Evolutionary conservation across 2,113 vertebrate species (phyloP).

Genomic region (Hyaena hyaena): DNA sequence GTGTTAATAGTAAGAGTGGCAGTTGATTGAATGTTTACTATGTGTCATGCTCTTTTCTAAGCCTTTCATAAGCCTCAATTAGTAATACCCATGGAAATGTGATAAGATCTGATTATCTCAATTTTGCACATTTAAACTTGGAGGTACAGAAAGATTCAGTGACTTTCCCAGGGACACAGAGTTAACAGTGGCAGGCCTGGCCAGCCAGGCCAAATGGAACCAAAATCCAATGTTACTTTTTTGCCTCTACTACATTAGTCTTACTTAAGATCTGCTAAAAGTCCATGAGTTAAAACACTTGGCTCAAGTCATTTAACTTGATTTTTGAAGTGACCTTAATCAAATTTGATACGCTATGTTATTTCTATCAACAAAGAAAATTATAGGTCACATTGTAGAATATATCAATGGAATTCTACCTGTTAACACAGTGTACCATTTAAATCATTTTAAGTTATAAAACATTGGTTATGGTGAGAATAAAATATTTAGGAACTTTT

Average conservation of each 20-base stretch:
- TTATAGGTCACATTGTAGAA: neutral
- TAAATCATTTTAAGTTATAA: slow-evolving; percentile 66
- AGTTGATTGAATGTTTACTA: neutral
- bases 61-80: neutral
- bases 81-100: neutral
- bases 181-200: neutral
- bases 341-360: neutral
- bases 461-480: slow-evolving; percentile 58
- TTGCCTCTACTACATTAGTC: neutral
- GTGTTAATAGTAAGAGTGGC: neutral
- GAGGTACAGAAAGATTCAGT: neutral
- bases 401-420: neutral
- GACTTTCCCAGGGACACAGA: neutral
- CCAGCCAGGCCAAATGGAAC: neutral
- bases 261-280: slow-evolving; percentile 32
- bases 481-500: slow-evolving; percentile 65
- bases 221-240: neutral
- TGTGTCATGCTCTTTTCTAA: neutral
- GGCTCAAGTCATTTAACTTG: neutral
- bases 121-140: neutral
- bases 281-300: neutral
- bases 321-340: neutral
- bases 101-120: neutral
- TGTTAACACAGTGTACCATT: neutral
- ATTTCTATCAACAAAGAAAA: neutral